Base-by-base conservation (phyloP, 1,140 invertebrate genomes). In the Paraescarpia echinospica region DNA sequence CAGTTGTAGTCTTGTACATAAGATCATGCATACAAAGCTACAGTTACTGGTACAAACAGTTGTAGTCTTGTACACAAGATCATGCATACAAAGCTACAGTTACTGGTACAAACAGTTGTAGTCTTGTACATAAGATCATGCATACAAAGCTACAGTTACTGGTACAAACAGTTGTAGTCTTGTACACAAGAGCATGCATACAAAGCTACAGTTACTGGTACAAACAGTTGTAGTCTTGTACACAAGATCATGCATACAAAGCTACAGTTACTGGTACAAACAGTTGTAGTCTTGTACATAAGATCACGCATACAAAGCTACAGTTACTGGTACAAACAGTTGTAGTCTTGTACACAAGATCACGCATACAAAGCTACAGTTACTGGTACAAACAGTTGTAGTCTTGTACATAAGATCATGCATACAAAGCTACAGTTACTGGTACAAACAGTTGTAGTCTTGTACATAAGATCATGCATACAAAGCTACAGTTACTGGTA, bases 391-490 rank as follows among this genome's bases (percentile, higher is more conserved):
- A 41, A 41, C 41, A 41, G 41, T 2, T 77, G 27, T 77, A 4
- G 18, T 77, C 18, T 18, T 27, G 59, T 77, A 77, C 27, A 77
- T 27, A 27, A 77, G 59, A 27, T 31, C 59, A 77, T 18, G 22
- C 27, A 77, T 31, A 77, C 59, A 77, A 27, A 27, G 59, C 22
- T 18, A 98, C 96, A 98, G 98, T 41, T 96, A 98, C 98, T 96
- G 97, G 98, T 41, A 95, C 97, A 98, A 96, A 97, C 97, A 96
- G 97, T 97, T 93, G 97, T 97, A 97, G 97, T 95, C 97, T 97
- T 95, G 97, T 97, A 91, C 94, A 96, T 91, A 94, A 94, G 59
- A 95, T 96, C 91, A 94, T 94, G 92, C 2, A 90, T 35, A 41
- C 90, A 35, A 31, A n/a, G 90, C n/a, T 31, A 90, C 18, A 41